These are phyloP conservation scores for Nansenia antarctica DNA, from an alignment of 2,113 vertebrate species.

Conservation along the genomic window DNA sequence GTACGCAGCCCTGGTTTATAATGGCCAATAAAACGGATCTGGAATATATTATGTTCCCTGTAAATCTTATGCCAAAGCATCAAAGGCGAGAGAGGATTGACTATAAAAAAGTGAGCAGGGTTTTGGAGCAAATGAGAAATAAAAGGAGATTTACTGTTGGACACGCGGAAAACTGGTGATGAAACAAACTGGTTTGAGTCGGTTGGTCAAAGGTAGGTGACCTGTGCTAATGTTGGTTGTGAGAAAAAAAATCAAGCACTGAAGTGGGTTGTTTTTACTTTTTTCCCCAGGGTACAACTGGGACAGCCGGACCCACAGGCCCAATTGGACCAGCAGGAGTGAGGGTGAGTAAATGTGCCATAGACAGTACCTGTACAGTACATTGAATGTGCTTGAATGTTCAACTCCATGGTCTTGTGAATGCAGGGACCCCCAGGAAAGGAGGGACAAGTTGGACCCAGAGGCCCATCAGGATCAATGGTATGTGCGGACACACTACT, in stretches of 20 bases:
- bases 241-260: conserved; percentile 5
- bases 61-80: conserved; percentile 66
- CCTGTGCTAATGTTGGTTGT: conserved; percentile 11
- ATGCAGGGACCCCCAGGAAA: conserved; percentile 92
- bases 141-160: conserved; percentile 31
- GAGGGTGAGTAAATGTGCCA: conserved; percentile 76
- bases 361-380: background rate
- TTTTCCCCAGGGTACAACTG: conserved; percentile 82
- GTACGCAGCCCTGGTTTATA: conserved; percentile 44
- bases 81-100: conserved; percentile 51
- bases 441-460: conserved; percentile 87
- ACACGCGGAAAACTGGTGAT: conserved; percentile 2
- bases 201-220: conserved; percentile 21
- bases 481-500: conserved; percentile 70
- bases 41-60: conserved; percentile 57
- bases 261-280: conserved; percentile 6
- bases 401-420: conserved; percentile 18
- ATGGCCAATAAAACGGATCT: conserved; percentile 66
- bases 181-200: conserved; percentile 26
- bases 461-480: conserved; percentile 88
- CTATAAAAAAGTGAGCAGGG: conserved; percentile 41
- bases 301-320: conserved; percentile 82
- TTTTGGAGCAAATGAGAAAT: conserved; percentile 41
- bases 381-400: background rate
- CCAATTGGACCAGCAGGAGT: conserved; percentile 87